Evolutionary conservation across 2,888 invertebrate species (phyloP).

Genomic region (Ophraella communa): DNA sequence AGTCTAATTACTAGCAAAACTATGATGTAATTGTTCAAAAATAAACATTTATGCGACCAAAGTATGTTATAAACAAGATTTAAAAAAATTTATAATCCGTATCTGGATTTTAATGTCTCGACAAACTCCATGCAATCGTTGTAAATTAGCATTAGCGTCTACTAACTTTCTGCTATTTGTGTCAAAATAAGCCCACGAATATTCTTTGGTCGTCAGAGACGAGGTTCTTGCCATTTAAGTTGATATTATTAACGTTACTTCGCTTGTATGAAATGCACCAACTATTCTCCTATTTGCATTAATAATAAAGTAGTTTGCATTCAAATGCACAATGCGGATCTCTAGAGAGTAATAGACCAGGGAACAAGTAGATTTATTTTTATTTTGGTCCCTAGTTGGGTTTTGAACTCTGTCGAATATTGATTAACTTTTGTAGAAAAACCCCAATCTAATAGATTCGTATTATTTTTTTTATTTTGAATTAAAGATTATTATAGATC

Average conservation of each 20-base stretch:
- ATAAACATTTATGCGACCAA: no score
- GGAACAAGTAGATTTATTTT: no score
- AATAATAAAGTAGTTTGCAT: slow-evolving; percentile 30
- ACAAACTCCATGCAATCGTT: slow-evolving; percentile 55
- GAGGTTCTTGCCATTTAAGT: slow-evolving; percentile 35
- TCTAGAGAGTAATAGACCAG: neutral
- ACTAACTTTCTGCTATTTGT: slow-evolving; percentile 59
- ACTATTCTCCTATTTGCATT: slow-evolving; percentile 12
- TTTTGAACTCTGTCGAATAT: no score
- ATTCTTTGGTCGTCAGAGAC: slow-evolving; percentile 33
- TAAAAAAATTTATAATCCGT: neutral
- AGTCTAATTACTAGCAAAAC: no score
- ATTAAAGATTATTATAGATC: no score
- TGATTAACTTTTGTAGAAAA: no score
- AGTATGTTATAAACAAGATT: no score
- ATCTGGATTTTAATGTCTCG: slow-evolving; percentile 47
- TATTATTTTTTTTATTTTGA: no score
- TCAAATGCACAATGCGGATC: slow-evolving; percentile 12
- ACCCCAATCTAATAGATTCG: no score
- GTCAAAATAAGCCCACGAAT: slow-evolving; percentile 58
- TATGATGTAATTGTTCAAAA: no score
- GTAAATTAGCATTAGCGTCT: slow-evolving; percentile 61
- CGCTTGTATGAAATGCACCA: slow-evolving; percentile 1
- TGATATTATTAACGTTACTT: slow-evolving; percentile 29
- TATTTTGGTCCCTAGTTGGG: neutral